A percentile compares a stretch with the other conserved stretches of the same genome.
Evolutionary conservation across 2,888 invertebrate genomes (phyloP).

Genomic region (Ophion ellenae): DNA sequence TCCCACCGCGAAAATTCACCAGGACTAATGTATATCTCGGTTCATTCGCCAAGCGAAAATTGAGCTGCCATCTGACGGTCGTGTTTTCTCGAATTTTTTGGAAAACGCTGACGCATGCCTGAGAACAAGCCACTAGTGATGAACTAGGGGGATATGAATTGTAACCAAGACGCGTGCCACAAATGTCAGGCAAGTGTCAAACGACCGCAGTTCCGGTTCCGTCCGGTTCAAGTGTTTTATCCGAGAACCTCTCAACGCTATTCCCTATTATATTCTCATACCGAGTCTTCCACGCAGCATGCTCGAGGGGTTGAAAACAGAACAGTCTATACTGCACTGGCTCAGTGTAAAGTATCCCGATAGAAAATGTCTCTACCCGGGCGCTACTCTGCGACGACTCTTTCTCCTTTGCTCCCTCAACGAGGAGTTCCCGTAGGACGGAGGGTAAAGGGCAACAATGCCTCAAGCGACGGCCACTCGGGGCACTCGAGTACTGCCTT

Average conservation of each 20-base stretch:
- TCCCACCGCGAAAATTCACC: conserved; percentile 34
- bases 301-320: conserved; percentile 34
- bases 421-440: conserved; percentile 61
- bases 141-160: background rate
- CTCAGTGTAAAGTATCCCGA: conserved; percentile 21
- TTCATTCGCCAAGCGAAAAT: conserved; percentile 70
- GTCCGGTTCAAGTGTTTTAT: conserved; percentile 56
- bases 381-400: conserved; percentile 14
- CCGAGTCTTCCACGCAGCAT: conserved; percentile 27
- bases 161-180: conserved; percentile 24
- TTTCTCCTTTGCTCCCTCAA: conserved; percentile 52
- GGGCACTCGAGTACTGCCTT: conserved; percentile 70
- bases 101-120: background rate
- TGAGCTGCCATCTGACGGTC: conserved; percentile 21
- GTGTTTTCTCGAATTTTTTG: conserved; percentile 41
- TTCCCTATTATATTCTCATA: conserved; percentile 65
- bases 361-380: conserved; percentile 23
- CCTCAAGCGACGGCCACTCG: conserved; percentile 77
- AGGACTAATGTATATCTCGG: conserved; percentile 64
- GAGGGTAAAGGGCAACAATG: conserved; percentile 81
- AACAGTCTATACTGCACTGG: background rate
- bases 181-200: conserved; percentile 76
- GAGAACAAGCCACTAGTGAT: background rate
- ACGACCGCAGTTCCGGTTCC: conserved; percentile 79
- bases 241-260: conserved; percentile 69